Conservation (phyloP, 2,888 invertebrate species). For the Dynastes grantii region DNA sequence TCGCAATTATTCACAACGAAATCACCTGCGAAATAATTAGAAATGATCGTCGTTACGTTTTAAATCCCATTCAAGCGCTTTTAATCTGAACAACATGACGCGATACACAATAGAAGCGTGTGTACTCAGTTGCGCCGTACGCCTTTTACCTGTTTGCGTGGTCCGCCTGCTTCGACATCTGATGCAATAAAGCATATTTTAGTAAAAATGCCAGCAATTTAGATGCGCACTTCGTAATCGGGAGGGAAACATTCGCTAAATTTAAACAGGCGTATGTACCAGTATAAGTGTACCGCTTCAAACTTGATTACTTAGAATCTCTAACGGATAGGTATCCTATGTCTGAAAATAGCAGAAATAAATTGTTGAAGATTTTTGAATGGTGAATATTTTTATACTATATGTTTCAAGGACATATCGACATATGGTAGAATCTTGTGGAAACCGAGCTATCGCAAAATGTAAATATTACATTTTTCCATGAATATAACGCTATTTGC, state of each 20-base stretch:
- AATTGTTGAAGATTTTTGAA: too few relatives aligned
- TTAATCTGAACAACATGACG: constrained; percentile 14
- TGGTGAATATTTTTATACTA: too few relatives aligned
- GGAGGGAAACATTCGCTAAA: neutral
- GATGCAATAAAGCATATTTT: constrained; percentile 12
- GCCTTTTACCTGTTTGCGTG: neutral
- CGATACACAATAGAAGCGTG: constrained; percentile 11
- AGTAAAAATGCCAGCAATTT: constrained; percentile 4
- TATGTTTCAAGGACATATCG: too few relatives aligned
- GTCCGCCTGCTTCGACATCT: neutral
- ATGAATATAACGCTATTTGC: too few relatives aligned
- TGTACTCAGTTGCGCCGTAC: neutral
- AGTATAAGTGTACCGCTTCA: too few relatives aligned
- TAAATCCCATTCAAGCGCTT: constrained; percentile 12
- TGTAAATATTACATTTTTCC: too few relatives aligned
- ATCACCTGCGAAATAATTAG: constrained; percentile 25
- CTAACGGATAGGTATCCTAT: too few relatives aligned
- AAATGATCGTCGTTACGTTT: constrained; percentile 18
- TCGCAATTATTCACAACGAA: constrained; percentile 22
- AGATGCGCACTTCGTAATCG: neutral
- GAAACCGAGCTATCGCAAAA: too few relatives aligned
- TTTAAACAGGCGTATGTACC: neutral
- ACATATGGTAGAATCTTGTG: too few relatives aligned
- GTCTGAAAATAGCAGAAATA: too few relatives aligned
- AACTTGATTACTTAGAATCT: too few relatives aligned